These are phyloP conservation scores for Alfaro cultratus DNA, from an alignment of 2,797 vertebrate genomes.

Conservation along the genomic window DNA sequence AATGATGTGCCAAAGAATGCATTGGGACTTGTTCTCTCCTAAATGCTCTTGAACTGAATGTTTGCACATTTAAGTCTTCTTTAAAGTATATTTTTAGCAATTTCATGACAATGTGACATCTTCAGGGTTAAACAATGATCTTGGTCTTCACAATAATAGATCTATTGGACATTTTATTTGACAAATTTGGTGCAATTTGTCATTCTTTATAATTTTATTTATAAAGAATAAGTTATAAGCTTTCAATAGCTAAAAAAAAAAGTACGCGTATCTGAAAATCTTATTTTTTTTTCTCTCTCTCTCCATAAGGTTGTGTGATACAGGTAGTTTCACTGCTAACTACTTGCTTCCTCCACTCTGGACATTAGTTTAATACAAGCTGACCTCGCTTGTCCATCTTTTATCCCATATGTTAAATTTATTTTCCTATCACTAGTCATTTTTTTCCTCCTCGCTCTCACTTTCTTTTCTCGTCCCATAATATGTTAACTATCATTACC, in stretches of 20 bases:
- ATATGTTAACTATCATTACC: constrained; percentile 46
- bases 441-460: neutral
- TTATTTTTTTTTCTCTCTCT: neutral
- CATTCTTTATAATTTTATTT: neutral
- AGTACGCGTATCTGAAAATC: neutral
- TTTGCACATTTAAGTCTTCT: neutral
- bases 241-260: neutral
- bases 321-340: constrained; percentile 8
- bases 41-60: neutral
- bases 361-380: constrained; percentile 14
- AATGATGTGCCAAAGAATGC: neutral
- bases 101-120: neutral
- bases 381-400: constrained; percentile 19
- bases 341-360: constrained; percentile 13
- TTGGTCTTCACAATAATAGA: neutral
- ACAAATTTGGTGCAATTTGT: neutral
- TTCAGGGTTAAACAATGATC: neutral
- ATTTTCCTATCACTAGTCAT: neutral
- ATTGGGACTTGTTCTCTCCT: neutral
- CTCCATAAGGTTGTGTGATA: constrained; percentile 9
- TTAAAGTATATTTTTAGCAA: neutral
- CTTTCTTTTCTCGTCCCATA: constrained; percentile 21
- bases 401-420: constrained; percentile 21
- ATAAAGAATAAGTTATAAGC: neutral
- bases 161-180: neutral